Evolutionary conservation across 2,797 vertebrate species (phyloP), one percentile per base, ranked within the genome.

Genomic region (Artibeus lituratus): DNA sequence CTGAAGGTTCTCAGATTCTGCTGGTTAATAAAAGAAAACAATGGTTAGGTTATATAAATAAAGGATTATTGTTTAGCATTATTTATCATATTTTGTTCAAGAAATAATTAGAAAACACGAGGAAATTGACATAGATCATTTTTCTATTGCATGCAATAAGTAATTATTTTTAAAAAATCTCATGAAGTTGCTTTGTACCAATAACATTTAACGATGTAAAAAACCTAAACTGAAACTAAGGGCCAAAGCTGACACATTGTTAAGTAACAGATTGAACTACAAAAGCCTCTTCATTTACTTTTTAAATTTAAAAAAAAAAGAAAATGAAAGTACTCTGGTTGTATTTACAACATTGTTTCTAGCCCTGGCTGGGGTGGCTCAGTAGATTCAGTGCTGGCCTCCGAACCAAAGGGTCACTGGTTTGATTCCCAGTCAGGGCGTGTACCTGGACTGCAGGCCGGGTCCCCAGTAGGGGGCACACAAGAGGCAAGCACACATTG

Each of bases 141-240:
- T 15, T 86, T 67, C 29, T 82, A 89, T 89, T 78, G 81, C 69
- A 95, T 57, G 10, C 2, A 87, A 44, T 96, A 62, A n/a, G 10
- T 70, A 96, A 94, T 97, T 96, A 96, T 95, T 51, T 95, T 94
- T 97, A 97, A 96, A 82, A 42, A 93, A 97, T 96, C 86, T 96
- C 47, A 62, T 51, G 42, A 44, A 96, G 21, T 19, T 94, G 39
- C 55, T 96, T 92, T 0, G 0, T 84, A 93, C 90, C 84, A 94
- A 55, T 67, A 85, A 82, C 78, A 73, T 59, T 49, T 22, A 19
- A 83, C 69, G 0, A 32, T 81, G 4, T 15, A 85, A 91, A 93
- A 95, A 29, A 37, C 72, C 51, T 72, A 88, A 77, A 96, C 77
- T 47, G 78, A 74, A 88, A 22, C 32, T 37, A 87, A 81, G 1